Conservation (phyloP, 2,888 invertebrate species). For the Luperina nickerlii region DNA sequence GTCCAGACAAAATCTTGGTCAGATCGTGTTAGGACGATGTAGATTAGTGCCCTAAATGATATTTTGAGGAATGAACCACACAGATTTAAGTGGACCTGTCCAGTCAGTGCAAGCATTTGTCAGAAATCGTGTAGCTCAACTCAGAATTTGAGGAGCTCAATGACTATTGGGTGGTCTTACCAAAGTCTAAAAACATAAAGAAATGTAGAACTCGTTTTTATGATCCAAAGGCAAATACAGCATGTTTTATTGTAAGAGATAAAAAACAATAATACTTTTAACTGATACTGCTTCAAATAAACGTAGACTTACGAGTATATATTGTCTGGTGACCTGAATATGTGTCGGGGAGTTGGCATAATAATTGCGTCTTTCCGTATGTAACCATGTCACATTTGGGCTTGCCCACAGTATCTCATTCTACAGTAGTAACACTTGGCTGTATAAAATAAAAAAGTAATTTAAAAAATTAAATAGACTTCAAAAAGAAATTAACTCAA, state of each 20-base stretch:
- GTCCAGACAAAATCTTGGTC: not conserved
- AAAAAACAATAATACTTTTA: conserved; percentile 41
- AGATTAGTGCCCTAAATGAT: not conserved
- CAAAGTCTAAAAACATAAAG: conserved; percentile 23
- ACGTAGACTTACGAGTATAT: conserved; percentile 46
- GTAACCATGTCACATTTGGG: conserved; percentile 48
- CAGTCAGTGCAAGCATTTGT: not conserved
- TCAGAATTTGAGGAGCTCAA: not conserved
- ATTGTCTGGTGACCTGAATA: conserved; percentile 53
- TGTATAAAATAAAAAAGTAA: not conserved
- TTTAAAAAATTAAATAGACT: too few species aligned
- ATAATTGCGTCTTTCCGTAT: conserved; percentile 50
- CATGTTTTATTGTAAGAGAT: conserved; percentile 45
- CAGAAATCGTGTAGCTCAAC: not conserved
- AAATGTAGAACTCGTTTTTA: conserved; percentile 32
- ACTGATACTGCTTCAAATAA: conserved; percentile 44
- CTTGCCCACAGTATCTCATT: conserved; percentile 10
- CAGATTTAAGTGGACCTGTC: not conserved
- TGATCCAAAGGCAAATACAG: conserved; percentile 27
- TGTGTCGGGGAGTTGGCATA: conserved; percentile 36
- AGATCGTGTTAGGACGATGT: not conserved
- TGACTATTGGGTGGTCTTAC: conserved; percentile 18
- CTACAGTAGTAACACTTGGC: conserved; percentile 12
- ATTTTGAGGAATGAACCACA: not conserved
- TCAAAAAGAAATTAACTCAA: too few species aligned